Evolutionary conservation across 2,797 vertebrate species (phyloP).

Genomic region (Oreonectes daqikongensis): DNA sequence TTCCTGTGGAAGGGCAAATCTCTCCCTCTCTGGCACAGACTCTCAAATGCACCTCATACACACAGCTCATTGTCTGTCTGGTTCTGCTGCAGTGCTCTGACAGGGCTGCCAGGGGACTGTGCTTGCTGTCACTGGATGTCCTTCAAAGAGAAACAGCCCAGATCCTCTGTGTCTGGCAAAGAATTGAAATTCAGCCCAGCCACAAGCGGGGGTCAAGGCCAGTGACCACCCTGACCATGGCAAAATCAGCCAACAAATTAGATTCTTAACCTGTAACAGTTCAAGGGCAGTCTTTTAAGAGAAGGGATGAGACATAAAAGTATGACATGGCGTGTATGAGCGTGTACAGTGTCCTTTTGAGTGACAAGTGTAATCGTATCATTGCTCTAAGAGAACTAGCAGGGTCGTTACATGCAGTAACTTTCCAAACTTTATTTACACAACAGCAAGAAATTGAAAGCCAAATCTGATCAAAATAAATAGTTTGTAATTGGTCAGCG

Average conservation of each 20-base stretch:
- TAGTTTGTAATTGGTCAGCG: too few relatives aligned
- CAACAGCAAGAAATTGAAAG: not conserved
- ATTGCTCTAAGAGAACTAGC: not conserved
- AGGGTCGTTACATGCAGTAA: not conserved
- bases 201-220: slow-evolving; percentile 56
- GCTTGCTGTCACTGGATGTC: slow-evolving; percentile 60
- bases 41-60: slow-evolving; percentile 45
- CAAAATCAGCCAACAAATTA: slow-evolving; percentile 73
- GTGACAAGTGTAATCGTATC: not conserved
- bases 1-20: slow-evolving; percentile 33
- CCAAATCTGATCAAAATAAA: too few relatives aligned
- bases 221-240: slow-evolving; percentile 58
- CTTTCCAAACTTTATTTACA: not conserved
- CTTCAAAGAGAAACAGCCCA: slow-evolving; percentile 61
- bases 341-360: not conserved
- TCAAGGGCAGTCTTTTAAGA: slow-evolving; percentile 68
- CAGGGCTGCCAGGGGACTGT: slow-evolving; percentile 52
- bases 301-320: slow-evolving; percentile 14
- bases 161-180: slow-evolving; percentile 47
- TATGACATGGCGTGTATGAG: not conserved
- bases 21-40: slow-evolving; percentile 24
- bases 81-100: slow-evolving; percentile 50
- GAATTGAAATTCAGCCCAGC: slow-evolving; percentile 71
- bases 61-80: slow-evolving; percentile 53
- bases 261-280: slow-evolving; percentile 66